These are phyloP conservation scores for Ancistrus triradiatus DNA, from an alignment of 2,113 vertebrate species.

Conservation along the genomic window DNA sequence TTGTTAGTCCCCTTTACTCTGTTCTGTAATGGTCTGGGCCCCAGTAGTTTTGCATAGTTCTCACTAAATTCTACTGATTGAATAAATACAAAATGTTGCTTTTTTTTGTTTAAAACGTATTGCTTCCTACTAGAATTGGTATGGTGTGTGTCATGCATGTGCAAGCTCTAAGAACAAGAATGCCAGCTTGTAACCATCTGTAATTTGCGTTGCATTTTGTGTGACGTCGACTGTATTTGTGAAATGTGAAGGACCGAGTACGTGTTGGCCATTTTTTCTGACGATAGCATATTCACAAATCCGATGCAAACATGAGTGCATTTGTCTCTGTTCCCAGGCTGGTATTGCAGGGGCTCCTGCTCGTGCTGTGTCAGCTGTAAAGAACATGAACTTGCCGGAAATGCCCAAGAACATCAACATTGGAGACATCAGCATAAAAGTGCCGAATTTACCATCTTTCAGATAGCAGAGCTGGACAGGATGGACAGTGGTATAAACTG, in stretches of 20 bases:
- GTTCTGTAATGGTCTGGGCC: too few relatives aligned
- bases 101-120: too few relatives aligned
- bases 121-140: too few relatives aligned
- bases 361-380: slow-evolving; percentile 97
- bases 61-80: too few relatives aligned
- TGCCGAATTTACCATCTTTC: slow-evolving; percentile 99
- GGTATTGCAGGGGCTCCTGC: slow-evolving; percentile 98
- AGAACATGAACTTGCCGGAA: slow-evolving; percentile 99
- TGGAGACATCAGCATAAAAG: slow-evolving; percentile 99
- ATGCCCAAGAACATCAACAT: slow-evolving; percentile 99
- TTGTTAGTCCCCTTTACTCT: too few relatives aligned
- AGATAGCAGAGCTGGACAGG: slow-evolving; percentile 79
- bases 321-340: slow-evolving; percentile 71
- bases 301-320: slow-evolving; percentile 23
- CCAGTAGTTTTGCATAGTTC: too few relatives aligned
- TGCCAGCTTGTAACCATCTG: slow-evolving; percentile 65
- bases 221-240: slow-evolving; percentile 50
- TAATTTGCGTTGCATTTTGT: slow-evolving; percentile 72
- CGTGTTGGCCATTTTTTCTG: slow-evolving; percentile 1
- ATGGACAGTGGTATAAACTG: slow-evolving; percentile 69
- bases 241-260: slow-evolving; percentile 47
- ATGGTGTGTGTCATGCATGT: slow-evolving; percentile 59
- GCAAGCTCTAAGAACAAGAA: slow-evolving; percentile 66
- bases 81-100: too few relatives aligned
- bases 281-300: background rate